Conservation (phyloP, 1,140 invertebrate genomes). For the Drosophila funebris region DNA sequence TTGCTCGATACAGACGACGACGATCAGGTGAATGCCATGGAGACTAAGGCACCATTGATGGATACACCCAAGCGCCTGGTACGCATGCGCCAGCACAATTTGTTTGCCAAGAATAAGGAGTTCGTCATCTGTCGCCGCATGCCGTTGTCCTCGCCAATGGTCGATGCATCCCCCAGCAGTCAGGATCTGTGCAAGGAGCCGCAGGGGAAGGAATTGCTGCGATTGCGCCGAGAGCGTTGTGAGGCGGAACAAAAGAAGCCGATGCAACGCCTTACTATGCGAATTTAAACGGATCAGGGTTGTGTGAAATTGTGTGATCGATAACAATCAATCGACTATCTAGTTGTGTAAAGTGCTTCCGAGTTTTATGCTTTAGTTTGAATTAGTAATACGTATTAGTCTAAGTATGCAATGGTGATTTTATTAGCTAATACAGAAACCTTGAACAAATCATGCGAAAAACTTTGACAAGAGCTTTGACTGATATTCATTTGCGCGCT, state of each 20-base stretch:
- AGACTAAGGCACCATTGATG: constrained; percentile 8
- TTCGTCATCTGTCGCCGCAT: constrained; percentile 53
- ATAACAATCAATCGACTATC: constrained; percentile 13
- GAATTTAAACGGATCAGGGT: constrained; percentile 27
- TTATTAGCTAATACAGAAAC: constrained; percentile 31
- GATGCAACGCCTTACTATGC: constrained; percentile 35
- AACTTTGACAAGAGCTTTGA: background rate
- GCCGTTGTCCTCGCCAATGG: background rate
- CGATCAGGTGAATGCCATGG: background rate
- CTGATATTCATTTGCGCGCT: background rate
- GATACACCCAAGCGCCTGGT: constrained; percentile 56
- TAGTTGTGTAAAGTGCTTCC: constrained; percentile 54
- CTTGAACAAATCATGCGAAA: constrained; percentile 3
- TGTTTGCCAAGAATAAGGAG: constrained; percentile 35
- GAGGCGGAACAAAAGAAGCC: constrained; percentile 16
- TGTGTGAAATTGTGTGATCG: constrained; percentile 15
- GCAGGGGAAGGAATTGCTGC: constrained; percentile 28
- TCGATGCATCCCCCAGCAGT: constrained; percentile 24
- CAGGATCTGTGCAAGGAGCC: constrained; percentile 26
- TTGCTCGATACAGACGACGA: constrained; percentile 23
- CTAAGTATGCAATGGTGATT: constrained; percentile 59
- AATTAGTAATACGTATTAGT: constrained; percentile 11
- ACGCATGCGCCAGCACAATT: constrained; percentile 50
- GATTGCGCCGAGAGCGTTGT: constrained; percentile 21
- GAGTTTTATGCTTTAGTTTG: constrained; percentile 54